Evolutionary conservation across 2,797 vertebrate genomes (phyloP), one percentile per base, ranked within the genome.

Genomic region (Moxostoma hubbsi): DNA sequence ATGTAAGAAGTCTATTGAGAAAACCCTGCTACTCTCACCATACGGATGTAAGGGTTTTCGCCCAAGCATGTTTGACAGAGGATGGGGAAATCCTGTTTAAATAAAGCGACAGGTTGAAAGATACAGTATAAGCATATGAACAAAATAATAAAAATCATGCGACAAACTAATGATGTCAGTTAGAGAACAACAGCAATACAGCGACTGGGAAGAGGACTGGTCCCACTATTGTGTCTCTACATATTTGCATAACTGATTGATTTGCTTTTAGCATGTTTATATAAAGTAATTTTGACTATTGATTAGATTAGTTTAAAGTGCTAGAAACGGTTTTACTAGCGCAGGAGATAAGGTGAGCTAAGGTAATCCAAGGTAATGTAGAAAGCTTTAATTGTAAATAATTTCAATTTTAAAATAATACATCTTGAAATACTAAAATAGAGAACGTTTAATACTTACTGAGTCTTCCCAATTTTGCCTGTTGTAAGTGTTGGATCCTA

Each of bases 391-490:
- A 0, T 16, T 15, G 12, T 4, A 75, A 66, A 18, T 0, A 13
- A 0, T 43, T 45, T 43, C 0, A 49, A 4, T 4, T 50, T 36
- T 36, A 36, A 36, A 36, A 36, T 24, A 15, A 49, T 15, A 57
- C 7, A 18, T 8, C 2, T 43, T 51, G 49, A 5, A 50, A 6
- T 0, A 10, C 3, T 10, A 6, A 5, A 45, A 53, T 11, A 16
- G 0, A 15, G 7, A 64, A 50, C 6, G 5, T 1, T 43, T 13
- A 7, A 13, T 10, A 90, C 94, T 53, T 89, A 99, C 98, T 93
- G 98, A 97, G 85, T 98, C 97, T 90, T 99, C 97, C 98, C 98
- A 99, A 86, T 99, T 98, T 91, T 99, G 98, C 85, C 98, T 96
- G 88, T 99, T 99, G 86, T 99, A 99, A 0, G 97, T 99, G 89